A percentile compares a stretch with the other conserved stretches of the same genome.
Evolutionary conservation across 2,888 invertebrate species (phyloP).

Genomic region (Mamestra brassicae): DNA sequence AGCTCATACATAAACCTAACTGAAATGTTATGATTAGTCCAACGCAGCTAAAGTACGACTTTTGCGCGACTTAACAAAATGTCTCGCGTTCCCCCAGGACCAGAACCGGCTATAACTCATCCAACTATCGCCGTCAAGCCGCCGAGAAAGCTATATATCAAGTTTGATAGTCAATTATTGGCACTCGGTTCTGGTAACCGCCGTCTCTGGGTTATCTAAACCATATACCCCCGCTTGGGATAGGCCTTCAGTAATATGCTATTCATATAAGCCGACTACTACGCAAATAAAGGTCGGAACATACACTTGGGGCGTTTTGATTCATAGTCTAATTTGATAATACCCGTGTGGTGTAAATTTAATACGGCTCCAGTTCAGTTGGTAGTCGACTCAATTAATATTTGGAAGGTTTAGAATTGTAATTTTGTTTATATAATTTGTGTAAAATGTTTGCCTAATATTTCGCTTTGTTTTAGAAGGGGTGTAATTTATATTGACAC

Average conservation of each 20-base stretch:
- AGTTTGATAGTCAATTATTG: constrained; percentile 90
- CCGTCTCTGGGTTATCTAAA: constrained; percentile 83
- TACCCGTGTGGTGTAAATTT: constrained; percentile 70
- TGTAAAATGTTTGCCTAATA: constrained; percentile 34
- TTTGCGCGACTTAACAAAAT: constrained; percentile 78
- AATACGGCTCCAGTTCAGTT: constrained; percentile 65
- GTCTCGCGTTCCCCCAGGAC: constrained; percentile 79
- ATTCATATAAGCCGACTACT: constrained; percentile 81
- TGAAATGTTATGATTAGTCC: constrained; percentile 66
- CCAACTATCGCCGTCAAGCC: constrained; percentile 85
- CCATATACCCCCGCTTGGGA: constrained; percentile 75
- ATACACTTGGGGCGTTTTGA: constrained; percentile 71
- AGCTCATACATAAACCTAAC: constrained; percentile 50
- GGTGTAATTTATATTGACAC: constrained; percentile 47
- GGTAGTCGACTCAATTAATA: constrained; percentile 59
- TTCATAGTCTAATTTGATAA: constrained; percentile 77
- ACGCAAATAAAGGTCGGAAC: constrained; percentile 74
- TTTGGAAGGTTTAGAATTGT: constrained; percentile 52
- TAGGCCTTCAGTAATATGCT: constrained; percentile 79
- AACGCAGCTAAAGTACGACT: constrained; percentile 69
- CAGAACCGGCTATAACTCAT: constrained; percentile 83
- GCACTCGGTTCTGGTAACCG: constrained; percentile 85
- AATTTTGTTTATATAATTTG: constrained; percentile 45
- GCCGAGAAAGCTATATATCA: constrained; percentile 87
- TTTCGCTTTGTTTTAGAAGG: constrained; percentile 32